phyloP scores from a whole-genome alignment of 2,888 invertebrate species.

The Mesopsocus fuscifrons region DNA sequence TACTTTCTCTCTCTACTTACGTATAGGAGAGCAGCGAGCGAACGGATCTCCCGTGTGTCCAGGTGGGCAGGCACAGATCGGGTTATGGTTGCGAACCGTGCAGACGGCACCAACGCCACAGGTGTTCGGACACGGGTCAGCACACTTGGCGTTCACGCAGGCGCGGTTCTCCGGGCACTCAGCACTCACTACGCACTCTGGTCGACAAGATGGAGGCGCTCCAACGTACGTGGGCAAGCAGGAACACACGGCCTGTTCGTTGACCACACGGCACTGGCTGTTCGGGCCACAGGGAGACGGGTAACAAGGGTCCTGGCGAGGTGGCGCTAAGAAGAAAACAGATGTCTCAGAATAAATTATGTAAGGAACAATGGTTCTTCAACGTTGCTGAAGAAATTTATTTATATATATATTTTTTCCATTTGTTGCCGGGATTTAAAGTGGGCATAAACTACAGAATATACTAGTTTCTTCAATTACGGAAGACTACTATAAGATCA shows the following conservation, averaged over 20 bases:
- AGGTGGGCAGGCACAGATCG: conserved; percentile 39
- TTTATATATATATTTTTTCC: too few relatives aligned
- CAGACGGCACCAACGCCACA: conserved; percentile 32
- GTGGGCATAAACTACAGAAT: too few relatives aligned
- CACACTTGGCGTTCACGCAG: conserved; percentile 35
- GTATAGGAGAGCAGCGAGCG: conserved; percentile 27
- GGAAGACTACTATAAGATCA: too few relatives aligned
- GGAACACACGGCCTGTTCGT: conserved; percentile 22
- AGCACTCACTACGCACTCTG: conserved; percentile 23
- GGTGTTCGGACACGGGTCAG: conserved; percentile 34
- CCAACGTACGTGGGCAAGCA: conserved; percentile 23
- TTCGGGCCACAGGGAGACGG: conserved; percentile 22
- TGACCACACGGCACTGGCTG: conserved; percentile 20
- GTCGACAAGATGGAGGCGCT: conserved; percentile 21
- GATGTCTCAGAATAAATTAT: too few relatives aligned
- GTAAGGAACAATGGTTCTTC: too few relatives aligned
- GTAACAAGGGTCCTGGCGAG: conserved; percentile 21
- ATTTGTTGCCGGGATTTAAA: too few relatives aligned
- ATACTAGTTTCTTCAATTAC: too few relatives aligned
- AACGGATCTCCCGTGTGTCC: conserved; percentile 43
- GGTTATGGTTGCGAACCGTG: conserved; percentile 33
- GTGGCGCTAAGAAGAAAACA: conserved; percentile 8
- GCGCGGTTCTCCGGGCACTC: conserved; percentile 27
- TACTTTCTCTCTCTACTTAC: too few relatives aligned
- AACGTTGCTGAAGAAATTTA: too few relatives aligned